A percentile compares a stretch with the other conserved stretches of the same genome.
Evolutionary conservation across 2,888 invertebrate species (phyloP).

Genomic region (Cremastobaeus sp.): DNA sequence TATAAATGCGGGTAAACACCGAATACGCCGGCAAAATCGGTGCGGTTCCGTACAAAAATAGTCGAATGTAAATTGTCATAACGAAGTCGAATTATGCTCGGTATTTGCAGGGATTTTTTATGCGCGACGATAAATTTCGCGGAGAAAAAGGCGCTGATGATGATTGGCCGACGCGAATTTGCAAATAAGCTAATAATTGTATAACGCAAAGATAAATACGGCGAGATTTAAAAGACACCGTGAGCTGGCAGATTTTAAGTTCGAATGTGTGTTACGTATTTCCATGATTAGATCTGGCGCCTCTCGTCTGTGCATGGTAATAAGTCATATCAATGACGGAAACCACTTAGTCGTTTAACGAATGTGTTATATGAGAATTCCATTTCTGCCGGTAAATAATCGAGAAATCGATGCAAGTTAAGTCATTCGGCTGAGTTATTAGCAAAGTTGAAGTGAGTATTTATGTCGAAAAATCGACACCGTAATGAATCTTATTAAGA

Average conservation of each 20-base stretch:
- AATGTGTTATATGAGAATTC: slow-evolving; percentile 59
- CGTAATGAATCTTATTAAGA: slow-evolving; percentile 49
- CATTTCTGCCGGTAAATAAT: slow-evolving; percentile 51
- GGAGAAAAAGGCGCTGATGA: slow-evolving; percentile 57
- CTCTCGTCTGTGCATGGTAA: slow-evolving; percentile 57
- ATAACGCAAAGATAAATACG: slow-evolving; percentile 49
- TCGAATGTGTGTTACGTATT: slow-evolving; percentile 51
- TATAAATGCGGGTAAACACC: too few species aligned
- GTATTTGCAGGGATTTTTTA: slow-evolving; percentile 8
- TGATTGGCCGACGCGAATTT: slow-evolving; percentile 60
- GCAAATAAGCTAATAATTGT: slow-evolving; percentile 46
- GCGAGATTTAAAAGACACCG: slow-evolving; percentile 44
- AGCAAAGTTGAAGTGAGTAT: slow-evolving; percentile 31
- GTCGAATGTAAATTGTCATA: too few species aligned
- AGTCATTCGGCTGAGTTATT: slow-evolving; percentile 49
- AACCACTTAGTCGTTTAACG: slow-evolving; percentile 48
- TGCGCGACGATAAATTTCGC: slow-evolving; percentile 33
- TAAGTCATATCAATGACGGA: slow-evolving; percentile 60
- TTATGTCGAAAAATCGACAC: slow-evolving; percentile 44
- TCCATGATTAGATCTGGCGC: slow-evolving; percentile 58
- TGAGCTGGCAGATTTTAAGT: slow-evolving; percentile 39
- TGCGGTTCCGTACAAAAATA: too few species aligned
- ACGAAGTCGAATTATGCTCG: too few species aligned
- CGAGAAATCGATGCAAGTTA: slow-evolving; percentile 57
- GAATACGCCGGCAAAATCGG: too few species aligned